Evolutionary conservation across 2,113 vertebrate genomes (phyloP), one percentile per base, ranked within the genome.

Genomic region (Setophaga kirtlandii): DNA sequence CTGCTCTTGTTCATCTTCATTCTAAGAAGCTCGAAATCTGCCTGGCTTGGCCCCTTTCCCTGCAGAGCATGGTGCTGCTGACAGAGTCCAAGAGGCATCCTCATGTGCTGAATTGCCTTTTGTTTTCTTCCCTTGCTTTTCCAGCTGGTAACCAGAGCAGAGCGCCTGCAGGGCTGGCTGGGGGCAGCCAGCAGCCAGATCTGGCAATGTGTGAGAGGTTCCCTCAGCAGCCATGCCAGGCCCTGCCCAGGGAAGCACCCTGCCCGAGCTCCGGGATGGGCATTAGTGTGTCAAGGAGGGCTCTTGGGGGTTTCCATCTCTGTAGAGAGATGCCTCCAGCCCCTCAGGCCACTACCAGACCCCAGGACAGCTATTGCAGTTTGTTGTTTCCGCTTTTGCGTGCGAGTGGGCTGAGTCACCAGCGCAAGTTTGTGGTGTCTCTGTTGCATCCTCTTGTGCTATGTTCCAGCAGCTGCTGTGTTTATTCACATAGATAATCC

Each of bases 91-190:
- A 71, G 39, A 77, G 59, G 60, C 56, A 31, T 58, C 11, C 0
- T 59, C 47, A 0, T 64, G 63, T 70, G 76, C 91, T 92, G 93
- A 95, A 94, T 95, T 96, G 91, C 75, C 85, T 68, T 97, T 97
- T 97, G 89, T 94, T 82, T 82, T 69, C 88, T 83, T 37, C 24
- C 75, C 74, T 76, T 58, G 65, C 89, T 64, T 87, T 5, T 88
- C 69, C 90, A 90, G 89, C 85, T 77, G 93, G 93, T 92, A 74
- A 74, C 50, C 1, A 0, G 87, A 96, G 93, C 64, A 19, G 58
- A 90, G 79, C 2, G 50, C 83, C 91, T 64, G 83, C 75, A 49
- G 4, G 63, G 74, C 80, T 92, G 91, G 50, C 73, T 85, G 83
- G 2, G 30, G 44, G 65, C 58, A 21, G 74, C 49, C 81, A 28